phyloP scores from a whole-genome alignment of 2,113 vertebrate genomes.

The Willisornis vidua region DNA sequence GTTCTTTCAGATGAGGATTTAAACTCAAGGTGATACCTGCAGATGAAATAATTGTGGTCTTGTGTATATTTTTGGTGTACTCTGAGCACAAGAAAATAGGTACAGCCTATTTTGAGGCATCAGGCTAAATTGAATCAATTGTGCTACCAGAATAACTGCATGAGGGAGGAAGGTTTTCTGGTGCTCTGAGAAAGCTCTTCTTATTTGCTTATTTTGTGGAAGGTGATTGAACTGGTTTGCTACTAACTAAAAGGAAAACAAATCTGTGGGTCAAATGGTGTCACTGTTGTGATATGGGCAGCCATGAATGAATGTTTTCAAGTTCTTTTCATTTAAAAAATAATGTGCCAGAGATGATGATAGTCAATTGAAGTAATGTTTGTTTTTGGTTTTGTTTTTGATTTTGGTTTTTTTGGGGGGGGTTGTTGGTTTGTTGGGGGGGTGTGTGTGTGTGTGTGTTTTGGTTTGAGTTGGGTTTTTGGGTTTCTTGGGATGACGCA shows the following conservation, averaged over 20 bases:
- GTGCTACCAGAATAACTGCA: background rate
- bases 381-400: background rate
- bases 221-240: background rate
- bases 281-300: background rate
- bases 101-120: background rate
- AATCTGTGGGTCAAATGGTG: background rate
- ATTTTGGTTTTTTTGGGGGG: background rate
- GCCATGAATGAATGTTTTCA: background rate
- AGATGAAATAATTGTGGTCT: background rate
- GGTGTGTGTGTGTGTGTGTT: background rate
- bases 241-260: background rate
- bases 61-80: background rate
- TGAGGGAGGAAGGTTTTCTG: background rate
- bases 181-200: background rate
- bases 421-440: too few relatives aligned
- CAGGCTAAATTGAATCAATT: background rate
- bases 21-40: background rate
- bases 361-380: background rate
- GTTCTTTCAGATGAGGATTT: background rate
- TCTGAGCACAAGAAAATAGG: background rate
- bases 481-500: background rate
- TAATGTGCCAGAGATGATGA: background rate
- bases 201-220: background rate
- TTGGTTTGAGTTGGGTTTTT: background rate
- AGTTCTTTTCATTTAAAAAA: background rate